phyloP scores from a whole-genome alignment of 2,113 vertebrate genomes.

The Calidris pygmaea region DNA sequence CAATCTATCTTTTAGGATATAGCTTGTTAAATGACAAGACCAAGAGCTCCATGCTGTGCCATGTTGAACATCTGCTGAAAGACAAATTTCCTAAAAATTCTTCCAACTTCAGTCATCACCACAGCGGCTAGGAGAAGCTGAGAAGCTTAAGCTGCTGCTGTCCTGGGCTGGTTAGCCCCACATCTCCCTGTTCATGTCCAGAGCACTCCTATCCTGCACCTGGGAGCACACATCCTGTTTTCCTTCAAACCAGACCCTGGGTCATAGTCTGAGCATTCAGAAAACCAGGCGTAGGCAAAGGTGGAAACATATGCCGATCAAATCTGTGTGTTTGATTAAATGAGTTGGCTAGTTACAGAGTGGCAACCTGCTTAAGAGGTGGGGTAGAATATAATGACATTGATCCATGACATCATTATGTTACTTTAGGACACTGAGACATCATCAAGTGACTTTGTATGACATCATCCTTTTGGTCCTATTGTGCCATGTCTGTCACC shows the following conservation, averaged over 20 bases:
- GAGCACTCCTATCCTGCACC: background rate
- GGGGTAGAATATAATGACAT: background rate
- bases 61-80: background rate
- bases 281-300: background rate
- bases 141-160: background rate
- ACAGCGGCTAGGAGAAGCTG: background rate
- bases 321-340: background rate
- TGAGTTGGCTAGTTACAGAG: background rate
- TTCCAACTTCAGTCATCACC: background rate
- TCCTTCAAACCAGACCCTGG: background rate
- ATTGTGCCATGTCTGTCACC: background rate
- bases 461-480: background rate
- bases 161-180: background rate
- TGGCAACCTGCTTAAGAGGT: background rate
- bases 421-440: background rate
- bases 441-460: background rate
- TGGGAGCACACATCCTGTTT: rapidly evolving
- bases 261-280: background rate
- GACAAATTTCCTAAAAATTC: background rate
- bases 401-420: background rate
- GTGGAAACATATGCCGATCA: background rate
- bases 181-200: background rate
- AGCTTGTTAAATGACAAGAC: background rate
- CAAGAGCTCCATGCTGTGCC: background rate
- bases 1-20: background rate